Conservation (phyloP, 2,113 vertebrate species). For the Crotalus helleri region DNA sequence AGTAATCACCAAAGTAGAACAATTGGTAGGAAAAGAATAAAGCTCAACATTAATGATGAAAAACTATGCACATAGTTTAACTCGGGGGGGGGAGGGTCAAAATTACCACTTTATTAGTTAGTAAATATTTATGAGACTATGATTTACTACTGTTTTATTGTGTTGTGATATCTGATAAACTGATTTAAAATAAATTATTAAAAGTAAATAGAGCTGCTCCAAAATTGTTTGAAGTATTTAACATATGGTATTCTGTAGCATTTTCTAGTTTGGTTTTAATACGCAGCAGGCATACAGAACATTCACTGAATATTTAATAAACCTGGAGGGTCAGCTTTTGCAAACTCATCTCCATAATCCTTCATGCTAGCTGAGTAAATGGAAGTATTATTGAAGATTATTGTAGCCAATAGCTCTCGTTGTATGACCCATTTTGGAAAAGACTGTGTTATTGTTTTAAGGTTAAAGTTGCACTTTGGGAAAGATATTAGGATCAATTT, state of each 20-base stretch:
- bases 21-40: background rate
- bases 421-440: constrained; percentile 13
- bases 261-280: constrained; percentile 63
- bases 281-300: constrained; percentile 52
- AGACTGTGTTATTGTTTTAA: constrained; percentile 11
- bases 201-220: constrained; percentile 46
- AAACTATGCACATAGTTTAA: constrained; percentile 33
- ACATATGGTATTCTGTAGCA: constrained; percentile 41
- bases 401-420: background rate
- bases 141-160: constrained; percentile 37
- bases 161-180: constrained; percentile 53
- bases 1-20: constrained; percentile 15
- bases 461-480: constrained; percentile 23
- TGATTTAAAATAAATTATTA: constrained; percentile 60
- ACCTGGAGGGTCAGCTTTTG: constrained; percentile 72
- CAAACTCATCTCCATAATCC: constrained; percentile 75
- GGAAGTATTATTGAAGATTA: constrained; percentile 45
- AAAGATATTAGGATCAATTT: constrained; percentile 8
- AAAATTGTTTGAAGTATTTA: constrained; percentile 53
- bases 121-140: constrained; percentile 41
- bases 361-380: constrained; percentile 58
- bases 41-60: constrained; percentile 20
- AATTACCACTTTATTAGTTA: constrained; percentile 29
- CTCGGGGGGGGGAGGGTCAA: background rate
- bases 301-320: constrained; percentile 72